These are phyloP conservation scores for Prunella strophiata DNA, from an alignment of 2,797 vertebrate genomes.

Conservation along the genomic window DNA sequence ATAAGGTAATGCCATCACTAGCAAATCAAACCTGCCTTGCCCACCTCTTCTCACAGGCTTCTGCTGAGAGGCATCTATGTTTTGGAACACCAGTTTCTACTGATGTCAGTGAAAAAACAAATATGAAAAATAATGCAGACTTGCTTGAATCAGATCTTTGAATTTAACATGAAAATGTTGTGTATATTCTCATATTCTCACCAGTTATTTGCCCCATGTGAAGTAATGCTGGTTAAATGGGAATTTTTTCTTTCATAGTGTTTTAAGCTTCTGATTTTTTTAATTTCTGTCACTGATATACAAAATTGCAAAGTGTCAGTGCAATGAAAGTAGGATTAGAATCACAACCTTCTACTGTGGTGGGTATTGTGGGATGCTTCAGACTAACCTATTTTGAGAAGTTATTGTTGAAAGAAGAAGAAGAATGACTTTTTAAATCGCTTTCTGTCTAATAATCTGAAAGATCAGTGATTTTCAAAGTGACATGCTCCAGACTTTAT, in stretches of 20 bases:
- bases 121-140: neutral
- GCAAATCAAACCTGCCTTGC: neutral
- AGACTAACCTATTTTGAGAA: neutral
- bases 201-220: neutral
- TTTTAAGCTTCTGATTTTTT: neutral
- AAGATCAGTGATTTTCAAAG: neutral
- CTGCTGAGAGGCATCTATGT: neutral
- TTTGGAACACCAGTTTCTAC: neutral
- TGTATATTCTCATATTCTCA: neutral
- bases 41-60: neutral
- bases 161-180: neutral
- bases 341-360: neutral
- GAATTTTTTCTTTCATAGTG: neutral
- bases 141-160: neutral
- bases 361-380: neutral
- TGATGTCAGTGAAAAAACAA: neutral
- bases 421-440: neutral
- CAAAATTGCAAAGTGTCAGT: neutral
- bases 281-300: neutral
- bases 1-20: neutral
- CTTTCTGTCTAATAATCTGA: neutral
- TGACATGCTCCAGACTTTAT: neutral
- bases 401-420: neutral
- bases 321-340: neutral
- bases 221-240: neutral